Evolutionary conservation across 2,797 vertebrate species (phyloP).

Genomic region (Furcifer pardalis): DNA sequence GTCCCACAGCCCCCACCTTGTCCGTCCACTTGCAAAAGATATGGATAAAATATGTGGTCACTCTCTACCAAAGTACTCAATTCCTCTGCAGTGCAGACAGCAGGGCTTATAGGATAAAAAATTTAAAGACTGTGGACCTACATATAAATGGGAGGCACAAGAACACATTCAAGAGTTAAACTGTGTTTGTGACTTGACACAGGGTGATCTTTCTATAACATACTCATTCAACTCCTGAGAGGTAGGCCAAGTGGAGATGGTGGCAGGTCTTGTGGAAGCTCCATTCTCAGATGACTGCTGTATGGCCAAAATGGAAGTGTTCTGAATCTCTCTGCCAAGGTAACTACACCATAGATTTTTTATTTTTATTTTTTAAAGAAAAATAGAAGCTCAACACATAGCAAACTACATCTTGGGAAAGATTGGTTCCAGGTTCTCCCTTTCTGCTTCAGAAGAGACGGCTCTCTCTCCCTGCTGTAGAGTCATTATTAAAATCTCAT

Average conservation of each 20-base stretch:
- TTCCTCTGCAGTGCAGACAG: constrained; percentile 71
- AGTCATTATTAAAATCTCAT: constrained; percentile 32
- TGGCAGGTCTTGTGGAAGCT: constrained; percentile 63
- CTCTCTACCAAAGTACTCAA: constrained; percentile 70
- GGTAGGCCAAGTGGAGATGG: constrained; percentile 50
- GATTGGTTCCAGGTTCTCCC: constrained; percentile 61
- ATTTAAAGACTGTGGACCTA: constrained; percentile 77
- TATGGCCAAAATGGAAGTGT: constrained; percentile 70
- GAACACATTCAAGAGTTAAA: constrained; percentile 70
- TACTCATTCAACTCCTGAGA: constrained; percentile 67
- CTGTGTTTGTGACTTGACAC: constrained; percentile 59
- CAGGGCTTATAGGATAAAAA: constrained; percentile 77
- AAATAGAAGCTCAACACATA: constrained; percentile 66
- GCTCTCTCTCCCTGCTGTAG: constrained; percentile 13
- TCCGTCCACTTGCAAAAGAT: constrained; percentile 57
- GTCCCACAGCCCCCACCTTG: background rate
- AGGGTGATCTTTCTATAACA: constrained; percentile 56
- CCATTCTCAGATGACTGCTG: constrained; percentile 68
- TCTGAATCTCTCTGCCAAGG: constrained; percentile 72
- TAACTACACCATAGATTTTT: constrained; percentile 71
- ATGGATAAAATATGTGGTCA: constrained; percentile 75
- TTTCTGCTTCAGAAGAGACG: constrained; percentile 59
- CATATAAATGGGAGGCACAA: constrained; percentile 70
- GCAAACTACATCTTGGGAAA: constrained; percentile 50
- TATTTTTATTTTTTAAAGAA: no score